Evolutionary conservation across 2,113 vertebrate genomes (phyloP), one percentile per base, ranked within the genome.

Genomic region (Takifugu bimaculatus): DNA sequence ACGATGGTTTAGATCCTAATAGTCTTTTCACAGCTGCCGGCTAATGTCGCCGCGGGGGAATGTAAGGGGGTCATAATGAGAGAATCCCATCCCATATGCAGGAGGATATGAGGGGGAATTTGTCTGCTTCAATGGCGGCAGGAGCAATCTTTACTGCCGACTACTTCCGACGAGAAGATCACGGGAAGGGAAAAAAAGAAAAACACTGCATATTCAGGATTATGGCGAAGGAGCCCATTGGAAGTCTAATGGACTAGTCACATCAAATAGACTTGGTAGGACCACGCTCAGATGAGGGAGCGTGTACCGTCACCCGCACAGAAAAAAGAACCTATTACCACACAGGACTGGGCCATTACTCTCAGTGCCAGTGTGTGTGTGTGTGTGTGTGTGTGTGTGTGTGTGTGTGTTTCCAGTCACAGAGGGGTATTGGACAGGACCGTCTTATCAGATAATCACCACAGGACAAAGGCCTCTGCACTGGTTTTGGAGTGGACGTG

Each of bases 191-290:
- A 62, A 75, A 62, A 58, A 48, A 0, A 39, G 35, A 10, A 39
- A 39, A 39, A 11, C 62, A 69, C 32, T 42, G 81, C 84, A 72
- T 82, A 67, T 84, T 86, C 77, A 85, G 79, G 83, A 80, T 85
- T 83, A 87, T 74, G 56, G 75, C 61, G 68, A 68, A 72, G 77
- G 70, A 85, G 79, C 75, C 83, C 81, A 85, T 82, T 88, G 81
- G 74, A 80, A 82, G 67, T 86, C 78, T 87, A 88, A 88, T 87
- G 80, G 85, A 83, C 82, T 88, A 81, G 84, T 87, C 81, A 80
- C 84, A 75, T 82, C 77, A 75, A 78, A 87, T 82, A 82, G 80
- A 83, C 77, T 79, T 28, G 64, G 80, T 68, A 3, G 74, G 60
- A 76, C 70, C 78, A 74, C 54, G 72, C 79, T 75, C 72, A 77